Evolutionary conservation across 2,797 vertebrate species (phyloP).

Genomic region (Bryconaethiops microstoma): DNA sequence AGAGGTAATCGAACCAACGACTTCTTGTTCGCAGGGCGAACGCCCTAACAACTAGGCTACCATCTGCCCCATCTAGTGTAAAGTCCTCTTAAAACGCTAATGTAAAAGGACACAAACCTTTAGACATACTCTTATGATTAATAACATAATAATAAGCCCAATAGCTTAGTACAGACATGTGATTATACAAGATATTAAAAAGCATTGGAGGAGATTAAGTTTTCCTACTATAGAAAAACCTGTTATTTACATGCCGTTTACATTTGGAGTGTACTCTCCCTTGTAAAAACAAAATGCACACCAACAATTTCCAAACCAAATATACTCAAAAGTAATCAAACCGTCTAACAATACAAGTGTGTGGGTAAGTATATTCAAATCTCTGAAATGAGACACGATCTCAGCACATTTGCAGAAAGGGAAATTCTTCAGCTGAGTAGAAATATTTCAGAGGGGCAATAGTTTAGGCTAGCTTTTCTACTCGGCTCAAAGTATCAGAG

Average conservation of each 20-base stretch:
- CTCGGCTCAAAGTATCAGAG: not conserved
- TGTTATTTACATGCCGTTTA: not conserved
- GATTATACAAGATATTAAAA: not conserved
- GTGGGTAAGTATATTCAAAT: slow-evolving; percentile 11
- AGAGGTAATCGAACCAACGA: too few relatives aligned
- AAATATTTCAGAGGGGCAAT: not conserved
- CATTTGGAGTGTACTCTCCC: not conserved
- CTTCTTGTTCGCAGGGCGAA: too few relatives aligned
- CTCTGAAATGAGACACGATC: not conserved
- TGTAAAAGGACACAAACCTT: too few relatives aligned
- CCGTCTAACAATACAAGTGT: not conserved
- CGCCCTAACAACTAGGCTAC: too few relatives aligned
- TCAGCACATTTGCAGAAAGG: not conserved
- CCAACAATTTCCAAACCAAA: slow-evolving; percentile 5
- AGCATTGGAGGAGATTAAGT: too few relatives aligned
- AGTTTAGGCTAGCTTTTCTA: not conserved
- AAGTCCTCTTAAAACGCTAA: too few relatives aligned
- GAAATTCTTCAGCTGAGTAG: not conserved
- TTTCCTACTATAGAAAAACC: not conserved
- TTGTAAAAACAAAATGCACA: not conserved
- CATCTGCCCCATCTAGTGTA: too few relatives aligned
- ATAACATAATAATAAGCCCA: too few relatives aligned
- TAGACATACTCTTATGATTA: too few relatives aligned
- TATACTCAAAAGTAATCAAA: not conserved
- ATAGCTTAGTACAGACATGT: too few relatives aligned